phyloP scores from a whole-genome alignment of 1,140 invertebrate species.

The Bradynema listronoti region DNA sequence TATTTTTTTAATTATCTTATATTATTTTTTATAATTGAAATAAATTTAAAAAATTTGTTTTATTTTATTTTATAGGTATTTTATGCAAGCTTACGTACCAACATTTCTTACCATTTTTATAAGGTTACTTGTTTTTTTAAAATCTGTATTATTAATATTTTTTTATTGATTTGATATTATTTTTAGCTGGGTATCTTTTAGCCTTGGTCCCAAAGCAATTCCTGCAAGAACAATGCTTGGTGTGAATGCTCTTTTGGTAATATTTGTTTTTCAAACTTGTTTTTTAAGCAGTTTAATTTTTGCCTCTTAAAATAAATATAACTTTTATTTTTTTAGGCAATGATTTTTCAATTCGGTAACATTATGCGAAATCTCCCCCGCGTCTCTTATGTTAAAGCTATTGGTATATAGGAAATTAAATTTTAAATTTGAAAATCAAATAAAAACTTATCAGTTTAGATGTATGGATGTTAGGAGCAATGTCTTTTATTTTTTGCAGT shows the following conservation, averaged over 20 bases:
- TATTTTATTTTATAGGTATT: constrained; percentile 43
- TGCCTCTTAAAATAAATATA: too few relatives aligned
- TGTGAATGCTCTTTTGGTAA: constrained; percentile 43
- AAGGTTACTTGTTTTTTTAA: not conserved
- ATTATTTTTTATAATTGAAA: not conserved
- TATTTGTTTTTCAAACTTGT: too few relatives aligned
- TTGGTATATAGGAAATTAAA: too few relatives aligned
- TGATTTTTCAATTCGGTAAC: too few relatives aligned
- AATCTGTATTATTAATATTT: not conserved
- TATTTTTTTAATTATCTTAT: not conserved
- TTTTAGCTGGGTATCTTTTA: constrained; percentile 54
- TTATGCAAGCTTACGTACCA: constrained; percentile 57
- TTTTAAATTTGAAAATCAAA: too few relatives aligned
- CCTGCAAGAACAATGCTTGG: constrained; percentile 57
- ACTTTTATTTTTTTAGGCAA: too few relatives aligned
- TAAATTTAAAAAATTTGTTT: not conserved
- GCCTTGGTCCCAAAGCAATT: constrained; percentile 54
- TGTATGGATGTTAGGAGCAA: too few relatives aligned
- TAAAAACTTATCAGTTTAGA: too few relatives aligned
- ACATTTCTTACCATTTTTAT: constrained; percentile 49
- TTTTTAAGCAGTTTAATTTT: too few relatives aligned
- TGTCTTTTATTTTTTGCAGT: constrained; percentile 25
- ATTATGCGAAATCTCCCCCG: too few relatives aligned
- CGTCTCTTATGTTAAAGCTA: too few relatives aligned
- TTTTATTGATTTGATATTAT: not conserved